A percentile compares a stretch with the other conserved stretches of the same genome.
These are phyloP conservation scores for human DNA, from an alignment of 2,113 vertebrate species.

Conservation along the genomic window DNA sequence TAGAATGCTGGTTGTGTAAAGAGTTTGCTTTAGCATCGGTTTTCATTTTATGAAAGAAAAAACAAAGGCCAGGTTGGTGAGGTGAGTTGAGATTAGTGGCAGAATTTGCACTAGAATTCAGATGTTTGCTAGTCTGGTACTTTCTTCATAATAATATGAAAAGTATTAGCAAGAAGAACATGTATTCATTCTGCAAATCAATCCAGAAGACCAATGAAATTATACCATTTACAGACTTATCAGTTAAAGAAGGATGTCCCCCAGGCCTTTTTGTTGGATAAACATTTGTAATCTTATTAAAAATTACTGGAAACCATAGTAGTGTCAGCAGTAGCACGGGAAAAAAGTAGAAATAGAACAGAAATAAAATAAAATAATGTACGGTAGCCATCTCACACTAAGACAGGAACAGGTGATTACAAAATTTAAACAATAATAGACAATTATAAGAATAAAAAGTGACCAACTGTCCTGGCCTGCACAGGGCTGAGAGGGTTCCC, in stretches of 20 bases:
- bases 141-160: neutral
- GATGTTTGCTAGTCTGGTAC: neutral
- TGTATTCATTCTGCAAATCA: neutral
- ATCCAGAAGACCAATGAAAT: neutral
- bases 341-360: too few relatives aligned
- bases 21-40: neutral
- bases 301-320: neutral
- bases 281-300: neutral
- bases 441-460: neutral
- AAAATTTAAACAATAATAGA: neutral
- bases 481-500: neutral
- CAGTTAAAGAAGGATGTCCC: neutral
- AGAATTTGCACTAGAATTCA: neutral
- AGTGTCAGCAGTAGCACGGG: neutral
- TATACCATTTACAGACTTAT: neutral
- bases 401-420: neutral
- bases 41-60: neutral
- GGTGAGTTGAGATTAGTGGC: neutral
- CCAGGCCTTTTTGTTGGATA: neutral
- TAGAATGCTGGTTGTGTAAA: neutral
- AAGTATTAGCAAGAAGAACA: neutral
- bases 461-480: neutral
- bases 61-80: neutral
- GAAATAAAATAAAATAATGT: neutral
- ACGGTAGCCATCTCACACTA: neutral